phyloP scores from a whole-genome alignment of 1,140 invertebrate genomes.

The Nautilus pompilius region DNA sequence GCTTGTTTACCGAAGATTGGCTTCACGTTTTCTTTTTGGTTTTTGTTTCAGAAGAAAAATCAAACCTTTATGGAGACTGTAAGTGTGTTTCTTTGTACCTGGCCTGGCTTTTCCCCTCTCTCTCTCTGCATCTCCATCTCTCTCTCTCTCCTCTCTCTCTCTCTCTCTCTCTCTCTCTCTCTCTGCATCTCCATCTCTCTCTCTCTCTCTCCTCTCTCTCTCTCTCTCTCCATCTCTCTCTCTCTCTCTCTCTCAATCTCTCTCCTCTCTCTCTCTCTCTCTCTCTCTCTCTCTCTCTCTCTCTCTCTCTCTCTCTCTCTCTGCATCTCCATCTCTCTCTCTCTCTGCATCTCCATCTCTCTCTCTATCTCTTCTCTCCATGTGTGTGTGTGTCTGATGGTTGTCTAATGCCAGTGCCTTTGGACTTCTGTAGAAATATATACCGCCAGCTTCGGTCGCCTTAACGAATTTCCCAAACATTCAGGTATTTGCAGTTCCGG shows the following conservation, averaged over 20 bases:
- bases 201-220: constrained; percentile 74
- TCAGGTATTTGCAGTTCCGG: too few species aligned
- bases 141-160: constrained; percentile 66
- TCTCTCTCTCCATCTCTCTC: not conserved
- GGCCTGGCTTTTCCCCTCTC: constrained; percentile 75
- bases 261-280: not conserved
- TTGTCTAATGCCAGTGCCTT: too few species aligned
- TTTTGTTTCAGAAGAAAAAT: too few species aligned
- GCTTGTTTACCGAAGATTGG: too few species aligned
- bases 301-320: not conserved
- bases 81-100: not conserved
- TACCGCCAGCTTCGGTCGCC: too few species aligned
- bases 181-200: constrained; percentile 53
- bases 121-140: not conserved
- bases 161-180: constrained; percentile 70
- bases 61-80: too few species aligned
- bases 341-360: not conserved
- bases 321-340: not conserved
- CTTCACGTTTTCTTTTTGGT: too few species aligned
- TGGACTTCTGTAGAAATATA: too few species aligned
- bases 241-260: not conserved
- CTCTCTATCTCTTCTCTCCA: not conserved
- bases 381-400: too few species aligned
- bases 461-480: too few species aligned
- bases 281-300: not conserved